These are phyloP conservation scores for Chloebia gouldiae DNA, from an alignment of 2,113 vertebrate genomes.

Conservation along the genomic window DNA sequence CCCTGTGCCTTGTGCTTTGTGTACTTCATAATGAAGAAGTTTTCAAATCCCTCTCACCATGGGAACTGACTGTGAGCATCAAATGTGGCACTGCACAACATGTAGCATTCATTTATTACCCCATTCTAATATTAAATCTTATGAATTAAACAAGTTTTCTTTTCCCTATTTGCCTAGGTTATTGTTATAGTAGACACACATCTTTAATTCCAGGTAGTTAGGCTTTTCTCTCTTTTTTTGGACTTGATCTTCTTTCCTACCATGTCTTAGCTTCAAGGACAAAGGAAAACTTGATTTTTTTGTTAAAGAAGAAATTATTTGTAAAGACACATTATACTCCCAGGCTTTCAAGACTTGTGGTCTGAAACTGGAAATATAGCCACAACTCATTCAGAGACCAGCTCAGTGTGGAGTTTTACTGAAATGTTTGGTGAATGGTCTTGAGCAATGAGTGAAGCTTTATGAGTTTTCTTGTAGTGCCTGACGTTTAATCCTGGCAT, in stretches of 20 bases:
- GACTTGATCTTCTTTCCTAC: not conserved
- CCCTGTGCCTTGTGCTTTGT: not conserved
- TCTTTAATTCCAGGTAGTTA: not conserved
- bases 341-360: not conserved
- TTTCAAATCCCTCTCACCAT: not conserved
- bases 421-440: not conserved
- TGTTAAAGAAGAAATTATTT: not conserved
- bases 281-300: not conserved
- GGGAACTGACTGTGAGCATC: not conserved
- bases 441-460: not conserved
- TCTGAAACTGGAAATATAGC: not conserved
- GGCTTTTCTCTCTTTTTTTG: not conserved
- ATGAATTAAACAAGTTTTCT: not conserved
- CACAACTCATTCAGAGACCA: not conserved
- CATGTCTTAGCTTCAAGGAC: not conserved
- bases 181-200: not conserved
- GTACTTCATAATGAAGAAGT: not conserved
- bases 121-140: not conserved
- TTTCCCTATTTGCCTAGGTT: not conserved
- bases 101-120: constrained; percentile 19
- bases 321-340: not conserved
- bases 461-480: not conserved
- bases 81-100: not conserved
- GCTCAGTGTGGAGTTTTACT: not conserved
- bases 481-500: not conserved